These are phyloP conservation scores for Micrasema minimum DNA, from an alignment of 1,140 invertebrate species.

Conservation along the genomic window DNA sequence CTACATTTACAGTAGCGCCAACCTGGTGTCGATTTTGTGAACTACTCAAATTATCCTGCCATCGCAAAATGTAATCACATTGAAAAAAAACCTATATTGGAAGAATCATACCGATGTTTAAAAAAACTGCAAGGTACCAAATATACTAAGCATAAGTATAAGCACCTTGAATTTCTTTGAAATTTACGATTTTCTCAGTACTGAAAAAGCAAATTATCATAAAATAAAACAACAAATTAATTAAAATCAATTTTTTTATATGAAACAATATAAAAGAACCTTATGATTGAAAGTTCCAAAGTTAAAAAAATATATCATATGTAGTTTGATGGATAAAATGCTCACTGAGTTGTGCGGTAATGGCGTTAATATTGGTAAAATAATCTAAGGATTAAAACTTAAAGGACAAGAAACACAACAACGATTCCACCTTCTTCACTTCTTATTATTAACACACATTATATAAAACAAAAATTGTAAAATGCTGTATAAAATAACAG, in stretches of 20 bases:
- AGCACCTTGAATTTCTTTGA: too few species aligned
- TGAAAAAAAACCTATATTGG: too few species aligned
- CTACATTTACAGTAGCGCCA: too few species aligned
- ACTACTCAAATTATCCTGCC: too few species aligned
- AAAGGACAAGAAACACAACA: constrained; percentile 38
- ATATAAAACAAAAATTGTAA: constrained; percentile 40
- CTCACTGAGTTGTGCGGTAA: constrained; percentile 33
- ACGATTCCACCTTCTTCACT: constrained; percentile 21
- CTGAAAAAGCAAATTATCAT: too few species aligned
- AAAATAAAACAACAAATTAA: constrained; percentile 1
- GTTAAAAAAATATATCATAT: constrained; percentile 38
- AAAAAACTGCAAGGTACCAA: too few species aligned
- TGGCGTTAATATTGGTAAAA: constrained; percentile 38
- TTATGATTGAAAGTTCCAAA: constrained; percentile 24
- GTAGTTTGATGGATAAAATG: constrained; percentile 44
- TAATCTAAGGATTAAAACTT: constrained; percentile 44
- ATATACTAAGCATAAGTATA: too few species aligned
- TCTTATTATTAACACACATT: constrained; percentile 20
- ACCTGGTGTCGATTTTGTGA: too few species aligned
- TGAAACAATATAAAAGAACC: constrained; percentile 35
- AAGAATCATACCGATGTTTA: too few species aligned
- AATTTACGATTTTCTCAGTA: too few species aligned
- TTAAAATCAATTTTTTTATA: constrained; percentile 43
- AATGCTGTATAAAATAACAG: constrained; percentile 40
- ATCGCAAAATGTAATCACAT: too few species aligned